These are phyloP conservation scores for Andrena bucephala DNA, from an alignment of 2,888 invertebrate genomes.

Conservation along the genomic window DNA sequence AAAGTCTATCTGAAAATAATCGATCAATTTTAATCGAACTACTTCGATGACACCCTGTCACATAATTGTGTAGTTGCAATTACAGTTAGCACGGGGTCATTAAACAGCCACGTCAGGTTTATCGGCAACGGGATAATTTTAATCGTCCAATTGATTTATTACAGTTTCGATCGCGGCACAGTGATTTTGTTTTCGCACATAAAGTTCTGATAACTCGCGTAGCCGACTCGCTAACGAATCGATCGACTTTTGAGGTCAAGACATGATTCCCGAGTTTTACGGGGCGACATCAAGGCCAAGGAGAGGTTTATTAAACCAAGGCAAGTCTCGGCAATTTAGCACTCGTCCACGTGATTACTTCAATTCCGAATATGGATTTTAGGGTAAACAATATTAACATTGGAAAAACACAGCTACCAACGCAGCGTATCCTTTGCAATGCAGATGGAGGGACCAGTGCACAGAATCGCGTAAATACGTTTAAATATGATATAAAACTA, in stretches of 20 bases:
- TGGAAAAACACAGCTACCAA: background rate
- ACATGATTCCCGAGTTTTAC: slow-evolving; percentile 16
- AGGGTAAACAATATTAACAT: background rate
- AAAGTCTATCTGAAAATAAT: too few species aligned
- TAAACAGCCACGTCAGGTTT: slow-evolving; percentile 19
- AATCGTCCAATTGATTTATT: slow-evolving; percentile 10
- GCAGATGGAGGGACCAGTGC: background rate
- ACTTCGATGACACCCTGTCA: background rate
- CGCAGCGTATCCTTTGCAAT: background rate
- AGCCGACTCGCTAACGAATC: slow-evolving; percentile 15
- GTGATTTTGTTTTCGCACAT: background rate
- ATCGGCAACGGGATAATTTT: slow-evolving; percentile 18
- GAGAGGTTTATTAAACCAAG: slow-evolving; percentile 1
- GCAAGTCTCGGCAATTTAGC: background rate
- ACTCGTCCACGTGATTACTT: background rate
- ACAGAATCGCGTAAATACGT: background rate
- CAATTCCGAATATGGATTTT: too few species aligned
- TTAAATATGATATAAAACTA: background rate
- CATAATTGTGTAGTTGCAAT: background rate
- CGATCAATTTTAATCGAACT: too few species aligned
- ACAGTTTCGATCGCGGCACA: background rate
- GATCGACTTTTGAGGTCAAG: slow-evolving; percentile 36
- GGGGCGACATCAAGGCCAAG: background rate
- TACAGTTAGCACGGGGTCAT: slow-evolving; percentile 5
- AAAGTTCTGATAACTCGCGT: slow-evolving; percentile 5